Evolutionary conservation across 2,888 invertebrate genomes (phyloP), one percentile per base, ranked within the genome.

Genomic region (Crossocerus cetratus): DNA sequence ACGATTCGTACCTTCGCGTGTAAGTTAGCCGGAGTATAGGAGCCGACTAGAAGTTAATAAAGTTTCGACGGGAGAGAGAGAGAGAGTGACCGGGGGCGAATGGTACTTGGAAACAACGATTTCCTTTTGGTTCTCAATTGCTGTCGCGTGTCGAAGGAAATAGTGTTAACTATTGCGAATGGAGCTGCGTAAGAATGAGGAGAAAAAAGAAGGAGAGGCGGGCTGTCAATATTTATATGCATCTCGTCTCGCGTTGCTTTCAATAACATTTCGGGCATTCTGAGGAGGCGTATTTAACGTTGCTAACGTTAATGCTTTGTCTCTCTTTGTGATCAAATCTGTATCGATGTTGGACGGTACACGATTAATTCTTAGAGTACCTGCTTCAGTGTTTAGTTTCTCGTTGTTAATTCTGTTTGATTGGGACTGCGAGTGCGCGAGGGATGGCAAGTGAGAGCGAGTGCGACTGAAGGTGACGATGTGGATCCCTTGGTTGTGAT

Each of bases 301-400:
- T 75, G 66, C 58, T 65, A 62, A 72, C 70, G 69, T 77, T 75
- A 32, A 71, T 67, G 63, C 69, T 72, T 76, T 71, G 74, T 80
- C 76, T 80, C 76, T 78, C 73, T 80, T 80, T 80, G 79, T 80
- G 79, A 80, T 80, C 65, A 67, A 76, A 80, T 78, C 78, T 78
- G 76, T 72, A 79, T 76, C 78, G 70, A 14, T 54, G 13, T 45
- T 43, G n/a, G 69, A 66, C 71, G 79, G 60, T 78, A 73, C 71
- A 74, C 49, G 78, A 77, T 74, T 72, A 72, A 79, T 72, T 77
- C 74, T 79, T 80, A 79, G 79, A 73, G 80, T 80, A 80, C 80
- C 80, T 80, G 80, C 79, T 77, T 80, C 79, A 73, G 74, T 80
- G 79, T 80, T 79, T 79, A 79, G 59, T 74, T 72, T 76, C 76